Evolutionary conservation across 2,888 invertebrate species (phyloP).

Genomic region (Ophonus ardosiacus): DNA sequence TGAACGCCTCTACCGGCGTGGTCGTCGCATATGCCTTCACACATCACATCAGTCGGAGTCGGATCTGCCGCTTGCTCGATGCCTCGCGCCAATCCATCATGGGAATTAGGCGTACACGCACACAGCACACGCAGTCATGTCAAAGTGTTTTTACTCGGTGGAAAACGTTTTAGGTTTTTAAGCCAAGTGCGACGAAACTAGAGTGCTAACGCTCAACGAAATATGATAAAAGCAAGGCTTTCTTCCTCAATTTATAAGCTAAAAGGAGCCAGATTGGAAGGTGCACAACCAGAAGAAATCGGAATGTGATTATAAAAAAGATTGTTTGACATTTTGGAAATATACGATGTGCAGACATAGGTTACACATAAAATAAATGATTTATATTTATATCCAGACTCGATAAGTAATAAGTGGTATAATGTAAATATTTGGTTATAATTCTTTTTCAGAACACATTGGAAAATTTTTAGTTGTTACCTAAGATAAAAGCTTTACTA

Average conservation of each 20-base stretch:
- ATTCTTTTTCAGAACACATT: no score
- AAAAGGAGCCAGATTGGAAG: not conserved
- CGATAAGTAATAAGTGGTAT: no score
- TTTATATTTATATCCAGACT: no score
- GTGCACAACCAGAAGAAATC: not conserved
- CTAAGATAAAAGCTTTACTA: no score
- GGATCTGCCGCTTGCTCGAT: not conserved
- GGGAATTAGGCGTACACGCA: not conserved
- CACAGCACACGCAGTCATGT: not conserved
- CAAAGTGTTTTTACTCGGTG: conserved; percentile 23
- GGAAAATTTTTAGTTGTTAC: no score
- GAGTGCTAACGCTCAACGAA: not conserved
- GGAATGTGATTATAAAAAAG: not conserved
- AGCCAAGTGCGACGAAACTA: not conserved
- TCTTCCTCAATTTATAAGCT: not conserved
- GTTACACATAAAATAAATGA: no score
- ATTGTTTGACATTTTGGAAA: not conserved
- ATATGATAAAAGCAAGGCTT: not conserved
- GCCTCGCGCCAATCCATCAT: not conserved
- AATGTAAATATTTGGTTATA: no score
- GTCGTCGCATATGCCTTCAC: not conserved
- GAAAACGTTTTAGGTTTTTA: conserved; percentile 25
- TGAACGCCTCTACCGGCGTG: not conserved
- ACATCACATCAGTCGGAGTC: not conserved
- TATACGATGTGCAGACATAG: no score